phyloP scores from a whole-genome alignment of 2,888 invertebrate species.

The Leptopilina syphax region DNA sequence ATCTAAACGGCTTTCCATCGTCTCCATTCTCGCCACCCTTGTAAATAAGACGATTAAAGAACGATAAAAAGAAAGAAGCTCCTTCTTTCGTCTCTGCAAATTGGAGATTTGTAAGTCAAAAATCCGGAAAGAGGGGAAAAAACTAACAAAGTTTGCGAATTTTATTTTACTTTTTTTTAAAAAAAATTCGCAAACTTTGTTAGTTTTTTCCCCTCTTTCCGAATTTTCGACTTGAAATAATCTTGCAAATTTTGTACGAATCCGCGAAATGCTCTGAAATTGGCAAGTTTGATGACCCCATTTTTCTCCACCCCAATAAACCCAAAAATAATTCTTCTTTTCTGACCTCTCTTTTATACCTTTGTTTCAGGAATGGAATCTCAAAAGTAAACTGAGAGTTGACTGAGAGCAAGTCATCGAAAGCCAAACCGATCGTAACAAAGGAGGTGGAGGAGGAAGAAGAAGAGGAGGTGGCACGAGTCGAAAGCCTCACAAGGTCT shows the following conservation, averaged over 20 bases:
- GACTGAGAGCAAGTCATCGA: constrained; percentile 13
- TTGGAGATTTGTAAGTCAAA: background rate
- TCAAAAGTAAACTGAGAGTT: constrained; percentile 8
- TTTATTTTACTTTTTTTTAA: background rate
- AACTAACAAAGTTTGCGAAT: no score
- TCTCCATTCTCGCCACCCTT: constrained; percentile 22
- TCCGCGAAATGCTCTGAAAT: background rate
- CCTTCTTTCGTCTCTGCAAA: no score
- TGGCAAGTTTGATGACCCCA: constrained; percentile 34
- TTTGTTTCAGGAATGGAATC: constrained; percentile 18
- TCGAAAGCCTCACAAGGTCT: constrained; percentile 36
- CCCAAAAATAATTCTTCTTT: constrained; percentile 23
- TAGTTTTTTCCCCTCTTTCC: background rate
- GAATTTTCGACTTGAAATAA: background rate
- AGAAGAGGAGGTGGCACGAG: constrained; percentile 32
- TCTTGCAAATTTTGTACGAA: no score
- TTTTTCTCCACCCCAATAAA: constrained; percentile 20
- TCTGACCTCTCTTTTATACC: constrained; percentile 28
- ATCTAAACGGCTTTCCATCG: constrained; percentile 41
- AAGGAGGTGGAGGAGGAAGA: background rate
- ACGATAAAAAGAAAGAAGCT: background rate
- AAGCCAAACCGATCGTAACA: constrained; percentile 8
- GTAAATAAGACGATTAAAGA: constrained; percentile 34
- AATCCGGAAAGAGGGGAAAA: background rate
- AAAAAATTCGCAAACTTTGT: no score